Conservation (phyloP, 2,113 vertebrate species). For the Carlito syrichta region DNA sequence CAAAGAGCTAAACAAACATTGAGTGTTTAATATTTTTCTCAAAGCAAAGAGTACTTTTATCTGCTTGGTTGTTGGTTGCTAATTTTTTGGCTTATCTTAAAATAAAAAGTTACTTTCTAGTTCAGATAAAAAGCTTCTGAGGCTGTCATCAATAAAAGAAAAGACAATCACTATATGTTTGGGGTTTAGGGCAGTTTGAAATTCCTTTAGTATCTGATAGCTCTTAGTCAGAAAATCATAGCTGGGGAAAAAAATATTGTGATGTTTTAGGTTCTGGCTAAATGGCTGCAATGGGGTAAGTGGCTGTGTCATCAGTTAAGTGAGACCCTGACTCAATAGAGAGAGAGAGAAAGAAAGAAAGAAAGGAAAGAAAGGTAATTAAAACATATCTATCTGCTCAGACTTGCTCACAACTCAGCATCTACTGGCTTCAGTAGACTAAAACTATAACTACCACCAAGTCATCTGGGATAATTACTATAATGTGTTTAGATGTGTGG, state of each 20-base stretch:
- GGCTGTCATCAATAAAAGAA: neutral
- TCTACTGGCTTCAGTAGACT: slow-evolving; percentile 50
- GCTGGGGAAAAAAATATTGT: neutral
- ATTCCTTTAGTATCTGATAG: neutral
- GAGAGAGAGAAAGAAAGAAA: too few relatives aligned
- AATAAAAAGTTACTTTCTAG: neutral
- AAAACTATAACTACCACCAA: slow-evolving; percentile 71
- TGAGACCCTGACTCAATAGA: too few relatives aligned
- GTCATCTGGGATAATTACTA: slow-evolving; percentile 75
- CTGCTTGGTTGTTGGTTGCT: neutral
- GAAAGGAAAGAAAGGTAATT: slow-evolving; percentile 67
- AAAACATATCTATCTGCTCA: slow-evolving; percentile 60
- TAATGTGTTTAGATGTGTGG: slow-evolving; percentile 76
- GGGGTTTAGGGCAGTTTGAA: neutral
- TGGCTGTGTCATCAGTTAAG: neutral
- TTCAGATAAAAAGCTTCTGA: neutral
- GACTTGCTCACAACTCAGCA: slow-evolving; percentile 62
- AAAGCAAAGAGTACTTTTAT: neutral
- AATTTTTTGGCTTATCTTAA: neutral
- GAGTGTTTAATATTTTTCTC: neutral
- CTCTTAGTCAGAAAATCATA: neutral
- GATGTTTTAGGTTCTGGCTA: neutral
- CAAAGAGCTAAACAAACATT: neutral
- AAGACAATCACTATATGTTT: neutral
- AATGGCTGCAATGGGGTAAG: neutral